Base-by-base conservation (phyloP, 2,888 invertebrate genomes). In the Archips crataeganus region DNA sequence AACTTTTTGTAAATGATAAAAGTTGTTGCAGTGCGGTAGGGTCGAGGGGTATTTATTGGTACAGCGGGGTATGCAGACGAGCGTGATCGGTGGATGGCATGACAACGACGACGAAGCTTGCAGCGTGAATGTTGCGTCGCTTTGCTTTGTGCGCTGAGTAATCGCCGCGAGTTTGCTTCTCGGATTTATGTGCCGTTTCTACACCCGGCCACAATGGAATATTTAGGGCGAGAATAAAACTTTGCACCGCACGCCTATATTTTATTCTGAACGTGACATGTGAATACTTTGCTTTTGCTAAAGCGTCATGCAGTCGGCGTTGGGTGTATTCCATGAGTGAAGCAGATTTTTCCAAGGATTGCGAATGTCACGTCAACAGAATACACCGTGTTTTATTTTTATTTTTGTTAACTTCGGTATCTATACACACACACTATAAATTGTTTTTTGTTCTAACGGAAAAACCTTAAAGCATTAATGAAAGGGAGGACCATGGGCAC, bases 171-270 rank as follows among this genome's bases (percentile, higher is more conserved):
- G 84, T 89, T 86, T 84, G 85, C 85, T 85, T 80, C 83, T 81
- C 83, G 84, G 86, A 91, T 90, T 89, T 88, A 90, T 87, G 84
- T 81, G 80, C 77, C 78, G 70, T 83, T 87, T 84, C 84, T 83
- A 83, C 85, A 85, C 84, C 81, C 81, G 79, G 79, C 84, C 85
- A 88, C 89, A 90, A 89, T 89, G 88, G 88, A 87, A 89, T 90
- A 89, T 90, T 90, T 88, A 87, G 87, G 86, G 83, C 83, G 83
- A 83, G 80, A 85, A 85, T 83, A 85, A 88, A 89, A 89, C 90
- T 90, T 87, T 84, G 81, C 84, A 82, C 79, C 78, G 81, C 78
- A 81, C 79, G 78, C 75, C 78, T 81, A 87, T 88, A 88, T 85
- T 87, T 90, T 86, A 89, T 88, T 86, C 86, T 79, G 76, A 82